These are phyloP conservation scores for Pao palembangensis DNA, from an alignment of 2,113 vertebrate species.

Conservation along the genomic window DNA sequence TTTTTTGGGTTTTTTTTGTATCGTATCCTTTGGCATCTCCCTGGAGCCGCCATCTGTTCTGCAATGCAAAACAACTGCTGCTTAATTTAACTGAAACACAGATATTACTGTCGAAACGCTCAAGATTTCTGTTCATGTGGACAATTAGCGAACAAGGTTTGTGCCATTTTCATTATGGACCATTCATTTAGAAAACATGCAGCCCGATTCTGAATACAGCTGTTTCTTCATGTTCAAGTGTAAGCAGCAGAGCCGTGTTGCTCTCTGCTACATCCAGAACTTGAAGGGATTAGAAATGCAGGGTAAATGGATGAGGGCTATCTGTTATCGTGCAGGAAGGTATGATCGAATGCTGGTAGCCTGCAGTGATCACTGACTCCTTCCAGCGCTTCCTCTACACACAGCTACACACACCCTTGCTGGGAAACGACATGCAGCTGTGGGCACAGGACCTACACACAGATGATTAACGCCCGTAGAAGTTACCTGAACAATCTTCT, in stretches of 20 bases:
- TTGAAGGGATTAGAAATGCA: no score
- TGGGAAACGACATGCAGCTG: conserved; percentile 17
- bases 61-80: conserved; percentile 19
- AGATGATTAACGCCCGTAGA: neutral
- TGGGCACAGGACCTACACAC: neutral
- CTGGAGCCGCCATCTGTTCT: conserved; percentile 48
- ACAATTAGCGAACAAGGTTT: neutral
- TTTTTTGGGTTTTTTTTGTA: conserved; percentile 19
- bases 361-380: neutral
- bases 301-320: no score
- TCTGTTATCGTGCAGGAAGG: conserved; percentile 41
- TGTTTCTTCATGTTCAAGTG: no score
- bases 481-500: conserved; percentile 96
- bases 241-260: no score
- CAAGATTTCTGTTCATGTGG: conserved; percentile 9
- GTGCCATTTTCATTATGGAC: neutral
- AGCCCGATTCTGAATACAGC: no score
- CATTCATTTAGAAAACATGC: no score
- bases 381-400: neutral
- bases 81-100: conserved; percentile 32
- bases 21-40: conserved; percentile 21
- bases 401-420: conserved; percentile 15
- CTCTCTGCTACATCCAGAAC: no score
- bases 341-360: conserved; percentile 47
- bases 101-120: conserved; percentile 29